A percentile compares a stretch with the other conserved stretches of the same genome.
Conservation (phyloP, 1,140 invertebrate species). For the Vanessa tameamea region DNA sequence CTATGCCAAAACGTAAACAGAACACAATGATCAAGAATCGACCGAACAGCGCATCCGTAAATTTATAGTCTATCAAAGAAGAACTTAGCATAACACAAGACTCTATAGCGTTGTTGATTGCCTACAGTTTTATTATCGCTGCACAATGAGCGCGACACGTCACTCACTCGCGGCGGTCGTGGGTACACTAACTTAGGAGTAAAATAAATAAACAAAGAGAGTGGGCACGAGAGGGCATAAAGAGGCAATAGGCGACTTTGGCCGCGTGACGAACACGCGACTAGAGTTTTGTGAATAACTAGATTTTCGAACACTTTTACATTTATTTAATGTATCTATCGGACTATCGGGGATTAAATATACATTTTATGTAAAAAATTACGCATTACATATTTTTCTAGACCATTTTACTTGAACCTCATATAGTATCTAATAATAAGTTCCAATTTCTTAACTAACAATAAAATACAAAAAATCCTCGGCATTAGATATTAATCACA, state of each 20-base stretch:
- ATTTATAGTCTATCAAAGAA: slow-evolving; percentile 22
- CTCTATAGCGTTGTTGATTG: slow-evolving; percentile 49
- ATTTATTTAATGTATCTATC: too few relatives aligned
- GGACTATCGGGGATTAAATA: too few relatives aligned
- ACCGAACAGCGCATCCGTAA: slow-evolving; percentile 36
- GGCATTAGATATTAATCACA: too few relatives aligned
- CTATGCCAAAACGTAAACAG: slow-evolving; percentile 57
- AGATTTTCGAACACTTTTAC: neutral
- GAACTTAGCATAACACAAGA: slow-evolving; percentile 46
- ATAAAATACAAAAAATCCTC: too few relatives aligned
- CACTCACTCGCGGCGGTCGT: slow-evolving; percentile 60
- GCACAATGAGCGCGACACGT: slow-evolving; percentile 52
- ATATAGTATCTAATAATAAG: too few relatives aligned
- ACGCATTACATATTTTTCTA: too few relatives aligned
- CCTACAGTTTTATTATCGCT: slow-evolving; percentile 54
- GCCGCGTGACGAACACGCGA: slow-evolving; percentile 51
- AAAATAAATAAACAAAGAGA: slow-evolving; percentile 62
- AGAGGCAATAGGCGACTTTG: slow-evolving; percentile 41
- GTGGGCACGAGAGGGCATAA: slow-evolving; percentile 62
- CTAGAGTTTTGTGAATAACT: neutral
- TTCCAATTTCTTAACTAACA: too few relatives aligned
- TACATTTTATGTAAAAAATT: too few relatives aligned
- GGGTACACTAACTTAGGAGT: slow-evolving; percentile 62
- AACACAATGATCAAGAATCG: slow-evolving; percentile 44
- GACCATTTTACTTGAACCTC: too few relatives aligned